Percentiles rank a stretch among this genome's conserved stretches.
phyloP scores from a whole-genome alignment of 2,113 vertebrate genomes.

The Pycnonotus jocosus region DNA sequence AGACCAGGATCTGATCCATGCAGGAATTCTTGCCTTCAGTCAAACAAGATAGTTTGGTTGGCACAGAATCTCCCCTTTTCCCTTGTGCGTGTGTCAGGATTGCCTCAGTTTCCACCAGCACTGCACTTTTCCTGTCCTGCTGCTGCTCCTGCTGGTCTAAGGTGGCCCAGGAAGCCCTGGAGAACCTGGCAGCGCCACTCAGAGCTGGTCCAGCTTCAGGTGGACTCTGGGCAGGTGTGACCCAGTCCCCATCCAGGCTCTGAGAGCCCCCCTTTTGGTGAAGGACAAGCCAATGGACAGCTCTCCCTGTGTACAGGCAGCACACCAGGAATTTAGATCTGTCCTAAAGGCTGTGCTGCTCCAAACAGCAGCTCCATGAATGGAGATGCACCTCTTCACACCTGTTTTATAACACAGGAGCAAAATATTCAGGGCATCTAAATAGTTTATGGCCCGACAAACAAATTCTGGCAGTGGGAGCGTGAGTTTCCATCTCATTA shows the following conservation, averaged over 20 bases:
- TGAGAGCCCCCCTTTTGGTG: background rate
- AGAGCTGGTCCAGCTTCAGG: background rate
- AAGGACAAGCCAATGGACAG: background rate
- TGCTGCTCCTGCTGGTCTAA: background rate
- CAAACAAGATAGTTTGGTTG: background rate
- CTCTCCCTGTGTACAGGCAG: background rate
- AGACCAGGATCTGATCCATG: background rate
- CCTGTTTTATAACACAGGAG: constrained; percentile 46
- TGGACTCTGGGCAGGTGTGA: background rate
- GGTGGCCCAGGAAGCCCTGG: background rate
- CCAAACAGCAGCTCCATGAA: accelerated
- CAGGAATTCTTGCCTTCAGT: background rate
- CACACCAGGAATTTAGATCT: background rate
- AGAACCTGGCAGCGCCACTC: background rate
- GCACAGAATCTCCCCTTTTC: background rate
- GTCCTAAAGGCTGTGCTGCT: background rate
- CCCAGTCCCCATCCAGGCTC: background rate
- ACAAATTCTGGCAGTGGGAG: constrained; percentile 43
- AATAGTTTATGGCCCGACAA: constrained; percentile 7
- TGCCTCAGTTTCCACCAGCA: background rate
- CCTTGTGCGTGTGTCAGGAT: background rate
- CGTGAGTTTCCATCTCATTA: constrained; percentile 43
- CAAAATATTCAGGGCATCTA: constrained; percentile 11
- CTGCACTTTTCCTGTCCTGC: background rate
- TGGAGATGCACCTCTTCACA: constrained; percentile 1